phyloP scores from a whole-genome alignment of 2,888 invertebrate genomes.

The Tenthredo livida region DNA sequence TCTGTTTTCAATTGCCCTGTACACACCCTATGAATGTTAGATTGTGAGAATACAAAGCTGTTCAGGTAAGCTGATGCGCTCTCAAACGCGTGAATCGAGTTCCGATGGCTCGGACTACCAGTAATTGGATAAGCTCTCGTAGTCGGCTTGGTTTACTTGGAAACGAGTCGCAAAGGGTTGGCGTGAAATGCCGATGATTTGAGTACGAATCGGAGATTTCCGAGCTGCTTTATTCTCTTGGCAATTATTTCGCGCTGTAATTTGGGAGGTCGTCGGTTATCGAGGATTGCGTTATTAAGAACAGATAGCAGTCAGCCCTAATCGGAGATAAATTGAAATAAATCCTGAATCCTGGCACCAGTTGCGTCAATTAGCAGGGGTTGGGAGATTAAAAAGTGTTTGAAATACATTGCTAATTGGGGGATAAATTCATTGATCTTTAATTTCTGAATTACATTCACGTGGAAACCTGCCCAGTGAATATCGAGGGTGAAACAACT shows the following conservation, averaged over 20 bases:
- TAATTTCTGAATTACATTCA: not conserved
- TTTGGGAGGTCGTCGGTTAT: not conserved
- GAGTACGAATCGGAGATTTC: slow-evolving; percentile 10
- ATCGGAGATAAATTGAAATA: slow-evolving; percentile 30
- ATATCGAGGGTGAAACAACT: not conserved
- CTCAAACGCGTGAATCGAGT: slow-evolving; percentile 4
- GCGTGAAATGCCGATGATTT: slow-evolving; percentile 11
- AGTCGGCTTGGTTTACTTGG: not conserved
- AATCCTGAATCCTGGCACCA: not conserved
- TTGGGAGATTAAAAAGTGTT: not conserved
- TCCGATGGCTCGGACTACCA: slow-evolving; percentile 37
- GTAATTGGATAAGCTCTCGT: slow-evolving; percentile 46
- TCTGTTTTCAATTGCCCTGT: not conserved
- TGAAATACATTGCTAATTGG: slow-evolving; percentile 24
- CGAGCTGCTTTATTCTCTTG: not conserved
- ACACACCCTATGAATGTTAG: not conserved
- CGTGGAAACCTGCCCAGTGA: not conserved
- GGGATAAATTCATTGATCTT: not conserved
- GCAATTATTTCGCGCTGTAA: not conserved
- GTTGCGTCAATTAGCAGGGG: not conserved
- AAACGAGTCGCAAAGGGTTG: slow-evolving; percentile 29
- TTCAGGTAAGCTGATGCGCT: slow-evolving; percentile 26
- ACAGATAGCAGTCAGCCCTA: not conserved
- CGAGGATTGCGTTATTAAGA: not conserved
- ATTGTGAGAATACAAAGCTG: not conserved